Base-by-base conservation (phyloP, 53 echinoderm and acorn worm species). In the Antedon mediterranea region DNA sequence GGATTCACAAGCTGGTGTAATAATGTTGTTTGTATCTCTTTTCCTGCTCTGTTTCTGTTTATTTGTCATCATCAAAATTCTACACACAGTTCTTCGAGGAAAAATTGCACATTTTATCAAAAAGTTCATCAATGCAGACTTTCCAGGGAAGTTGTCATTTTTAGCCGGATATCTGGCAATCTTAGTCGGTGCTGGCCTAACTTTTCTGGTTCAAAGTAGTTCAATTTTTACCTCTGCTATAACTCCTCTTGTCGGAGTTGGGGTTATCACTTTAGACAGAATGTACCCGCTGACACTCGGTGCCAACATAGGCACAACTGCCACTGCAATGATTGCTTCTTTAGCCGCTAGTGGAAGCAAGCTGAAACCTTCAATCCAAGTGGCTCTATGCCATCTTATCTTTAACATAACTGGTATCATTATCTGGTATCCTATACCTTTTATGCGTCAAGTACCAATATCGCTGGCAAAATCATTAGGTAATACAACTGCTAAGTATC, bases 281-380 rank as follows among this genome's bases (percentile, higher is more conserved):
- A 92, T 97, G 92, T 97, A 92, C 77, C 97, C 97, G 2, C 82
- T 97, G 44, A 97, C 97, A 26, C 86, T 97, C 32, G 97, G 97
- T 0, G 85, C 97, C 3, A 97, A 97, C 75, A 90, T 97, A 75
- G 97, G 97, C 2, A 97, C 97, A 31, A 97, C 97, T 4, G 92
- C 91, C 0, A 97, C 97, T 0, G 90, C 93, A 20, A 77, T 97
- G 32, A 76, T 97, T 15, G 97, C 97, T 3, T 87, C 97, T n/a
- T 71, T 97, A 14, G 92, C 95, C 4, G 80, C 79, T 43, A 71
- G 75, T 2, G 97, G 97, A 0, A 43, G 37, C 7, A 77, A 84
- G 14, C 89, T 97, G 14, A 75, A 44, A 43, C 85, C 85, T 76
- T 83, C 89, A 20, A 72, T 97, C n/a, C 97, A 97, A 71, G 86